Conservation (phyloP, 2,113 vertebrate species). For the Scortum barcoo region DNA sequence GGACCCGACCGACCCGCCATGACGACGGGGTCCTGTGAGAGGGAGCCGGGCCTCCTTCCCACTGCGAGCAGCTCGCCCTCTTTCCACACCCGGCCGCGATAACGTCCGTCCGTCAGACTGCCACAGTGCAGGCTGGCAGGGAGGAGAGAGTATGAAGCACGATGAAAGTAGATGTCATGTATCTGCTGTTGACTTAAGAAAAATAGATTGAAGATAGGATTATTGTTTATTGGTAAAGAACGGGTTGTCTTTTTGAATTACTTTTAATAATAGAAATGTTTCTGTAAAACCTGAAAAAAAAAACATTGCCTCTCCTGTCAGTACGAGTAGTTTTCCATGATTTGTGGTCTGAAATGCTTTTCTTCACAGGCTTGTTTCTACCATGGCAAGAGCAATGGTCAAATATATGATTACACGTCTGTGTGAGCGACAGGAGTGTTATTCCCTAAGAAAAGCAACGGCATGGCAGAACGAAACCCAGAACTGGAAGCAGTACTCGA, state of each 20-base stretch:
- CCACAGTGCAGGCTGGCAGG: constrained; percentile 16
- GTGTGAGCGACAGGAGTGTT: constrained; percentile 8
- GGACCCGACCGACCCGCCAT: constrained; percentile 46
- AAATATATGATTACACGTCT: constrained; percentile 9
- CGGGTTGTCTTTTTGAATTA: not conserved
- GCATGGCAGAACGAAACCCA: not conserved
- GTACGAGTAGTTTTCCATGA: not conserved
- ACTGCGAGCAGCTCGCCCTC: not conserved
- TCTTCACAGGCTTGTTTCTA: constrained; percentile 6
- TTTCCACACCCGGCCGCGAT: constrained; percentile 32
- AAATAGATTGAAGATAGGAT: not conserved
- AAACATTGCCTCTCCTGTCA: not conserved
- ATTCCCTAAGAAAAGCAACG: not conserved
- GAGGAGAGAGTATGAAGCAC: constrained; percentile 4
- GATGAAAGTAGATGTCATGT: constrained; percentile 14
- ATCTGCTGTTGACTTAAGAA: not conserved
- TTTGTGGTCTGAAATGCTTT: constrained; percentile 23
- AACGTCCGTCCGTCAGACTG: constrained; percentile 56
- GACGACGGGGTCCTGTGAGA: constrained; percentile 57
- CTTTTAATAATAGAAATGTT: not conserved
- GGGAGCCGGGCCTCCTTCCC: constrained; percentile 50
- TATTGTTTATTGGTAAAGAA: constrained; percentile 8
- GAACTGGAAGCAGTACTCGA: not conserved
- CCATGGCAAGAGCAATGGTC: not conserved
- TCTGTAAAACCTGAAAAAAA: not conserved